These are phyloP conservation scores for Euthynnus affinis DNA, from an alignment of 2,797 vertebrate species.

Conservation along the genomic window DNA sequence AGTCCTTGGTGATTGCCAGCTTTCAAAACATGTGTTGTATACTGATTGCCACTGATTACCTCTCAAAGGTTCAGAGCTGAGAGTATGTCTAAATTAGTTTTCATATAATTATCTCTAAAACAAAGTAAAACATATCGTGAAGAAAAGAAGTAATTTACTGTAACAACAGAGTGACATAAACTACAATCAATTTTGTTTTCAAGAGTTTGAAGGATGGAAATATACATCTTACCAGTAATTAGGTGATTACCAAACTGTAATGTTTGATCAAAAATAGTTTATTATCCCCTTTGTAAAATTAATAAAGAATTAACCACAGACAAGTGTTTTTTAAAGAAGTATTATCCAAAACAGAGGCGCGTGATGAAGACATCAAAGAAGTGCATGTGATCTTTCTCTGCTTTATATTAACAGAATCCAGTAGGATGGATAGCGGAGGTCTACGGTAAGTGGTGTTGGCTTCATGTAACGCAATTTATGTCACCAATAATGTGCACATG, in stretches of 20 bases:
- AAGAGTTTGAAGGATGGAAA: not conserved
- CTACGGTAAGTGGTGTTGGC: not conserved
- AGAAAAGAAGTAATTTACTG: not conserved
- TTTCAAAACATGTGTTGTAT: conserved; percentile 27
- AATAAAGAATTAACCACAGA: not conserved
- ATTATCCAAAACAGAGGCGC: not conserved
- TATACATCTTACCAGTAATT: not conserved
- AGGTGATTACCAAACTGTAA: not conserved
- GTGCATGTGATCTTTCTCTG: not conserved
- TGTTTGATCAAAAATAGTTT: not conserved
- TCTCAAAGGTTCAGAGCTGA: not conserved
- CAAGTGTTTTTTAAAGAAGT: not conserved
- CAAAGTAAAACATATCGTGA: not conserved
- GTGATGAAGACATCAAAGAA: not conserved
- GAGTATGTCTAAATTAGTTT: conserved; percentile 3
- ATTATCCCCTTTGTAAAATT: not conserved
- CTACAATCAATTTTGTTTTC: too few species aligned
- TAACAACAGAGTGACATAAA: not conserved
- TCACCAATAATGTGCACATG: not conserved
- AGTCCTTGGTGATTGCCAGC: conserved; percentile 22
- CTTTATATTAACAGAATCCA: not conserved
- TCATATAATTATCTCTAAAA: not conserved
- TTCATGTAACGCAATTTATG: not conserved
- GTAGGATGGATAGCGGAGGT: not conserved
- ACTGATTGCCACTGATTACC: conserved; percentile 32